Evolutionary conservation across 2,113 vertebrate species (phyloP), one percentile per base, ranked within the genome.

Genomic region (Indicator maculatus): DNA sequence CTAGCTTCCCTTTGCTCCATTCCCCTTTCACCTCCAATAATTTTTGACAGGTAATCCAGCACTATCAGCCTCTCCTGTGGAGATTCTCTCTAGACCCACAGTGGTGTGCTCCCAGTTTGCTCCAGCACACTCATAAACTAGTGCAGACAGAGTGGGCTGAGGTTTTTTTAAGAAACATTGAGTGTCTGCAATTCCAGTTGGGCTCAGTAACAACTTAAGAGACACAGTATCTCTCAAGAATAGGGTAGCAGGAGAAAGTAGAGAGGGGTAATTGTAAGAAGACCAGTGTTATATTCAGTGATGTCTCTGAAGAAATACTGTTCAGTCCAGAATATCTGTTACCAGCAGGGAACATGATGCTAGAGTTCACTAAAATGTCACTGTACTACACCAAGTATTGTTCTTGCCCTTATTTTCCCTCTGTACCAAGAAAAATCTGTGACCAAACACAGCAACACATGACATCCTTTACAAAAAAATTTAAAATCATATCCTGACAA

Each of bases 41-140:
- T 20, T 91, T 61, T 64, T 89, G 94, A 91, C 94, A 93, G 91
- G 82, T 83, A 81, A 89, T 64, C 41, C 82, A 69, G 95, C 93
- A 60, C 0, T 5, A n/a, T 71, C 93, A 95, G 65, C 60, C 91
- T 91, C 47, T 88, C 72, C 82, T 3, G 8, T 36, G 71, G 82
- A 90, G 74, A 39, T 27, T 33, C 17, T 26, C 85, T 67, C 47
- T 36, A 1, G 59, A 15, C 78, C 72, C 78, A n/a, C 36, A 4
- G 26, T 41, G 47, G 3, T 59, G 36, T 27, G 84, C 70, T 92
- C 75, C 58, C 78, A 2, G 1, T 82, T 79, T 82, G 59, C 78
- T 83, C 81, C 63, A 65, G 90, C 77, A 11, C 74, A 33, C 70
- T 6, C 23, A 56, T 1, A 45, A 66, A 71, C 64, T 23, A 64